phyloP scores from a whole-genome alignment of 2,888 invertebrate species.

The Pandemis heparana region DNA sequence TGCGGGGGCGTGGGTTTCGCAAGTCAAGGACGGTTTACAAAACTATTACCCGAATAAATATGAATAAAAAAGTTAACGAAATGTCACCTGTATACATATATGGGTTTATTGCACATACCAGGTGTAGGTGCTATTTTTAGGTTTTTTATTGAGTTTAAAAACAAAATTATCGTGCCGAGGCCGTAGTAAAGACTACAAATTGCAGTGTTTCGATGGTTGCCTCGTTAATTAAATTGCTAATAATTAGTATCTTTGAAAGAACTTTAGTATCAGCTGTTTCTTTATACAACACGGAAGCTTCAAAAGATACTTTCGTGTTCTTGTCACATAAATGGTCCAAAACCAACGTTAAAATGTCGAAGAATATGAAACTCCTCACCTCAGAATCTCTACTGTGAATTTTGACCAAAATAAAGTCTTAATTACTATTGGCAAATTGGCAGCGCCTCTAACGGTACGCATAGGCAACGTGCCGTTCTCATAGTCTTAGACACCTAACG shows the following conservation, averaged over 20 bases:
- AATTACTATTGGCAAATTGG: too few relatives aligned
- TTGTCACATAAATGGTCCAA: background rate
- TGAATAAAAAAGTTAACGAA: constrained; percentile 62
- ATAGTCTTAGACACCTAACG: too few relatives aligned
- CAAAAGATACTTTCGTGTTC: background rate
- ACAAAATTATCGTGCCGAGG: constrained; percentile 28
- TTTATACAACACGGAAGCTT: background rate
- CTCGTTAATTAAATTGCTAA: background rate
- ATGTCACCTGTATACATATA: constrained; percentile 65
- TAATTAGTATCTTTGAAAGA: constrained; percentile 7
- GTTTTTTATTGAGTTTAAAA: constrained; percentile 39
- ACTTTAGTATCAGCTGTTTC: background rate
- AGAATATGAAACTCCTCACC: too few relatives aligned
- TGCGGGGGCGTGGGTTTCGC: constrained; percentile 70
- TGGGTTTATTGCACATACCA: constrained; percentile 54
- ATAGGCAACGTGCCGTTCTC: too few relatives aligned
- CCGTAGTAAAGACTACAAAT: constrained; percentile 19
- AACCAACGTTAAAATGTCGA: too few relatives aligned
- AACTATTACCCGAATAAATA: constrained; percentile 63
- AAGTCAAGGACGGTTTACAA: constrained; percentile 79
- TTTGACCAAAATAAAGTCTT: too few relatives aligned
- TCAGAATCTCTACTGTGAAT: too few relatives aligned
- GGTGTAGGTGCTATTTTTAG: constrained; percentile 61
- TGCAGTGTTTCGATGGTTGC: constrained; percentile 15
- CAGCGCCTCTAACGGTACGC: too few relatives aligned